Base-by-base conservation (phyloP, 64 coral and sea anemone genomes). In the Stylophora pistillata region DNA sequence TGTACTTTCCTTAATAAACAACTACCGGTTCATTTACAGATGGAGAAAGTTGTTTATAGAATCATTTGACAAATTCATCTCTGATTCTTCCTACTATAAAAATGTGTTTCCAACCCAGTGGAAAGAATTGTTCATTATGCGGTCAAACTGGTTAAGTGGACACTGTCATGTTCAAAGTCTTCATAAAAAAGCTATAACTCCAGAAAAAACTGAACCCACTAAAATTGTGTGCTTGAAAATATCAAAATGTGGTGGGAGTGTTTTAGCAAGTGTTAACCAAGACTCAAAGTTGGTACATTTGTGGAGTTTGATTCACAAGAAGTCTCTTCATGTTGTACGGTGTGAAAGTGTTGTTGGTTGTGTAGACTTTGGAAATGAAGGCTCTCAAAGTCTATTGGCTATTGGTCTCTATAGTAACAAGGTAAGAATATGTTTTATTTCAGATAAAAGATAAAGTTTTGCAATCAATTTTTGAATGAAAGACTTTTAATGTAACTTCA, bases 131-230 rank as follows among this genome's bases (percentile, higher is more conserved):
- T 96, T 90, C 62, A 96, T 92, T 53, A 77, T 93, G 3, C 91
- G 89, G 52, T 92, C 95, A 56, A 96, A 96, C 77, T 96, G 95
- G 95, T 81, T 93, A 55, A 96, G 95, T 93, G 95, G 95, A 0
- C 95, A 93, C 41, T 96, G 95, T 76, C 95, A 96, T 96, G 95
- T 96, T 56, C 91, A 96, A 20, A 93, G 72, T 85, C 88, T 95
- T 74, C 91, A 90, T 55, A 72, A 79, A 81, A 87, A 86, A n/a
- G 33, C 78, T 33, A 63, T 77, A 12, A 58, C 15, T 16, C 18
- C 56, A 52, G 27, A 79, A 13, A 59, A 86, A 61, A 30, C 54
- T 52, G 86, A 82, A 58, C 74, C 76, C 18, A 82, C 94, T 12
- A 87, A 89, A 76, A 71, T 96, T 30, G 29, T 82, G 15, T 96